These are phyloP conservation scores for Rhabdomys dilectus DNA, from an alignment of 2,113 vertebrate genomes.

Conservation along the genomic window DNA sequence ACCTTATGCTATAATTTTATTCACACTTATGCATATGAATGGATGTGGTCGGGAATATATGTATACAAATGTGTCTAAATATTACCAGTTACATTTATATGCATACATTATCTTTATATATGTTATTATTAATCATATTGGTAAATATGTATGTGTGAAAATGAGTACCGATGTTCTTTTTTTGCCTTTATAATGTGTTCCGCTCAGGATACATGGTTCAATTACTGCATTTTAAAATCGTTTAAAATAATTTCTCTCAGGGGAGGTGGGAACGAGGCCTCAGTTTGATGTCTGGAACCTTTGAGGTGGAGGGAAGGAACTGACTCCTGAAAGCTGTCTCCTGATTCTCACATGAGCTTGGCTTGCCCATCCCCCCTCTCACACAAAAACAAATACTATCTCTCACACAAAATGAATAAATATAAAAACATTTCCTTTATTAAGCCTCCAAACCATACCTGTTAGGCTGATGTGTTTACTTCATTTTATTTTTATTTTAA, in stretches of 20 bases:
- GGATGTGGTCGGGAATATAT: background rate
- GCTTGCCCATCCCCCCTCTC: background rate
- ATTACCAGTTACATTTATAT: background rate
- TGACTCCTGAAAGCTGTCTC: background rate
- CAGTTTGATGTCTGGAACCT: background rate
- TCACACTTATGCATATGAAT: background rate
- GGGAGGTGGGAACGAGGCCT: background rate
- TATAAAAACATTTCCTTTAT: background rate
- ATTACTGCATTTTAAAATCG: background rate
- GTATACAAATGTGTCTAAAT: background rate
- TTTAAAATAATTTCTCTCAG: slow-evolving; percentile 7
- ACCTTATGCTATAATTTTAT: background rate
- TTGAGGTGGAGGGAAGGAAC: too few species aligned
- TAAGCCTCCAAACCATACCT: background rate
- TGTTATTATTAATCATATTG: background rate
- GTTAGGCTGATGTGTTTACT: background rate
- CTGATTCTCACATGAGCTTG: background rate
- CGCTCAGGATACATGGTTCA: background rate
- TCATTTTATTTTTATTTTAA: slow-evolving; percentile 27
- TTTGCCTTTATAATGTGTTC: background rate
- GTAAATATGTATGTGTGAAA: background rate
- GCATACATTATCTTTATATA: background rate
- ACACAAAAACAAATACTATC: too few species aligned
- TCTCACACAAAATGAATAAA: background rate
- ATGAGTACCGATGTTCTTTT: background rate